Percentiles rank a stretch among this genome's conserved stretches.
Evolutionary conservation across 1,140 invertebrate species (phyloP).

Genomic region (Pseudachorutes palmiensis): DNA sequence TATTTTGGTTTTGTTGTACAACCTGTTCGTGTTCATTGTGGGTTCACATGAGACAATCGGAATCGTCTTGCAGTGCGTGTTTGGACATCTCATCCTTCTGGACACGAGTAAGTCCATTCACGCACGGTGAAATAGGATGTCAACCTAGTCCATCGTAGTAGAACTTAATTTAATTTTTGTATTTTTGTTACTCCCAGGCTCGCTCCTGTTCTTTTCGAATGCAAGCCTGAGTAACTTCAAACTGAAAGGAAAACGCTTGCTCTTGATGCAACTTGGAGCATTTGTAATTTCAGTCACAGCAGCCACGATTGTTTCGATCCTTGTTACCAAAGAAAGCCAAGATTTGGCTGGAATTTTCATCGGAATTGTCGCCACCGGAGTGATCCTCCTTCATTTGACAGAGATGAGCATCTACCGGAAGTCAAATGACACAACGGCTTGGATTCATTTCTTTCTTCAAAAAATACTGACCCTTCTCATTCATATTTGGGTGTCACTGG

Average conservation of each 20-base stretch:
- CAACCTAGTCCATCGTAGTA: not conserved
- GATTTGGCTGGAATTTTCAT: not conserved
- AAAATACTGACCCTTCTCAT: not conserved
- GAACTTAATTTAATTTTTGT: not conserved
- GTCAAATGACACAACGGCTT: not conserved
- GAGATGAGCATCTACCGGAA: not conserved
- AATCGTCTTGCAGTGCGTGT: conserved; percentile 22
- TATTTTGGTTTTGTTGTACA: conserved; percentile 7
- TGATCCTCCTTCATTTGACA: not conserved
- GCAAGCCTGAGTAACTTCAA: not conserved
- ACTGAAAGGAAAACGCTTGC: no score
- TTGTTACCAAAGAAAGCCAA: no score
- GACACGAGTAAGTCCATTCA: conserved; percentile 26
- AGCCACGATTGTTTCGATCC: no score
- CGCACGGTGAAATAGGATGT: no score
- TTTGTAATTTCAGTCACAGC: not conserved
- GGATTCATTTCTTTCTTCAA: not conserved
- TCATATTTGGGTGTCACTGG: conserved; percentile 24
- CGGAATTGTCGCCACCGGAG: no score
- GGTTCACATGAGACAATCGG: conserved; percentile 14
- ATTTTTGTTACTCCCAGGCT: not conserved
- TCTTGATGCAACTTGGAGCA: not conserved
- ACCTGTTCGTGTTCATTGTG: conserved; percentile 20
- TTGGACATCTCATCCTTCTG: conserved; percentile 29
- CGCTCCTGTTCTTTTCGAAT: not conserved